Conservation (phyloP, 2,888 invertebrate species). For the Ophion obscuratus region DNA sequence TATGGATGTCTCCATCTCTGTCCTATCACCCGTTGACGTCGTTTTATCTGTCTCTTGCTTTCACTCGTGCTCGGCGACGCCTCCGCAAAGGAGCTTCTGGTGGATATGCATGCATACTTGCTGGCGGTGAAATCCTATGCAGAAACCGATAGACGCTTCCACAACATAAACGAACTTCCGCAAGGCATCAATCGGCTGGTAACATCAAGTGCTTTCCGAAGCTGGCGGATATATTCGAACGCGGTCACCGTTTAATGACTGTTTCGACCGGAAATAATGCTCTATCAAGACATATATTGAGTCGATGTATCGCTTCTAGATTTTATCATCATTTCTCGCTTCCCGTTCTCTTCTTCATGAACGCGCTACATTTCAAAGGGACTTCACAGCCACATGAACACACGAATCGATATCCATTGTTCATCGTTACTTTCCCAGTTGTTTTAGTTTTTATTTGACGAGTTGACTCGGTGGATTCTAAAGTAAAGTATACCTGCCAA, state of each 20-base stretch:
- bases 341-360: background rate
- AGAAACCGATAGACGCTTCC: constrained; percentile 42
- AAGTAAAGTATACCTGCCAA: no score
- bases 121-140: constrained; percentile 24
- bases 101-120: constrained; percentile 29
- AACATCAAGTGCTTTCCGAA: background rate
- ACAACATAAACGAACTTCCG: constrained; percentile 38
- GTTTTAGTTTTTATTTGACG: no score
- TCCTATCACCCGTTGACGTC: background rate
- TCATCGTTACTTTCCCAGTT: no score
- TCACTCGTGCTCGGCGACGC: constrained; percentile 37
- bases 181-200: background rate
- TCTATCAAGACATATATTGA: background rate
- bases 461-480: no score
- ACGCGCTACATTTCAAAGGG: background rate
- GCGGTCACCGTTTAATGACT: background rate
- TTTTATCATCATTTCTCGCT: background rate
- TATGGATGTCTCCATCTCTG: constrained; percentile 21
- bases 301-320: background rate
- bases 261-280: background rate
- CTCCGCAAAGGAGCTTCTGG: constrained; percentile 53
- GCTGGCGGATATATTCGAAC: background rate
- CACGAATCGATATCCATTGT: no score
- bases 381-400: no score
- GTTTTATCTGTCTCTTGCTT: constrained; percentile 11